Conservation (phyloP, 2,113 vertebrate genomes). For the Sturnus vulgaris region DNA sequence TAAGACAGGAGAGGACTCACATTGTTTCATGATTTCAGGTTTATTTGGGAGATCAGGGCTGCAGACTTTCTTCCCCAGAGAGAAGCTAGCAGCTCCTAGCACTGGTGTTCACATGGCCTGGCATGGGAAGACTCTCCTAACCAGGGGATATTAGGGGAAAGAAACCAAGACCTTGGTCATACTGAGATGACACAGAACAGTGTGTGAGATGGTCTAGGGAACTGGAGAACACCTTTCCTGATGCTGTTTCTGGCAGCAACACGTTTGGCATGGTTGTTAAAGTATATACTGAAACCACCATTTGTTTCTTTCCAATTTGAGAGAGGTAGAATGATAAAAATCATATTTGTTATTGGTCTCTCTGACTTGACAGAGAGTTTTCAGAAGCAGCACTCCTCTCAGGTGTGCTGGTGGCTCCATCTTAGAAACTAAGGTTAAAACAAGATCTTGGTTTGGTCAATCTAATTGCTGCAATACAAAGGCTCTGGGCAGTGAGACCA, state of each 20-base stretch:
- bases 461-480: not conserved
- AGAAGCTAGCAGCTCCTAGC: not conserved
- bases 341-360: not conserved
- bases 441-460: not conserved
- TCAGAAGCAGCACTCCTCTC: not conserved
- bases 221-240: not conserved
- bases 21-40: not conserved
- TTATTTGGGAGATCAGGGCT: not conserved
- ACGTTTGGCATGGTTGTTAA: not conserved
- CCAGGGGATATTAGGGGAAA: not conserved
- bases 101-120: fast-evolving
- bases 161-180: not conserved
- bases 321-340: not conserved
- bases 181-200: not conserved
- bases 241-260: not conserved
- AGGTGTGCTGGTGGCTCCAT: not conserved
- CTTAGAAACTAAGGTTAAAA: not conserved
- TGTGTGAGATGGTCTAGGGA: not conserved
- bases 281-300: not conserved
- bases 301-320: not conserved
- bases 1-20: not conserved
- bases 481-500: not conserved
- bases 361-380: not conserved
- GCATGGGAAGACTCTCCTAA: not conserved
- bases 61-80: not conserved